Evolutionary conservation across 2,113 vertebrate species (phyloP).

Genomic region (Asarcornis scutulata): DNA sequence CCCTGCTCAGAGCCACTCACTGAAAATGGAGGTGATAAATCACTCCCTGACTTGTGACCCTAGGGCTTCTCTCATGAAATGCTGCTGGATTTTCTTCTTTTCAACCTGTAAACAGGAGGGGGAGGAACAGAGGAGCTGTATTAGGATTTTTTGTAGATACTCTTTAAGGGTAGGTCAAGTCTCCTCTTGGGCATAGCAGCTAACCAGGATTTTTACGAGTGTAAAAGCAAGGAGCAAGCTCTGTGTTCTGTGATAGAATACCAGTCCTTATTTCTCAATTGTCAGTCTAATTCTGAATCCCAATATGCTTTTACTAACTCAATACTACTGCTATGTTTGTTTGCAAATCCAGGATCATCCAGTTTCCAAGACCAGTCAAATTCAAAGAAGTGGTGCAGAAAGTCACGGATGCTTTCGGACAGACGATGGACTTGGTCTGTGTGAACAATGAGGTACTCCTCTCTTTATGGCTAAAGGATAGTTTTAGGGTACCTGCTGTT

Average conservation of each 20-base stretch:
- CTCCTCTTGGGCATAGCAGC: neutral
- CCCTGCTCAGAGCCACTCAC: neutral
- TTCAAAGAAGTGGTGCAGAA: constrained; percentile 91
- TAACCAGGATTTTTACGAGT: neutral
- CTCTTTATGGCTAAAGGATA: neutral
- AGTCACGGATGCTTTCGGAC: constrained; percentile 90
- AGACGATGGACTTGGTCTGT: constrained; percentile 90
- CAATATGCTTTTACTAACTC: neutral
- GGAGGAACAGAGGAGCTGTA: neutral
- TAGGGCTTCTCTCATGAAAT: neutral
- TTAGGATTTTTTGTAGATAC: neutral
- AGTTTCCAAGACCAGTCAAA: constrained; percentile 87
- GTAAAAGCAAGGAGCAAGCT: neutral
- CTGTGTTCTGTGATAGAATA: neutral
- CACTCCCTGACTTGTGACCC: neutral
- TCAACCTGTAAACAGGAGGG: neutral
- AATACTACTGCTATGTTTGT: neutral
- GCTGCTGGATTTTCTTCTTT: neutral
- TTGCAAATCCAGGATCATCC: constrained; percentile 82
- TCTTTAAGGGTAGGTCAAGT: neutral
- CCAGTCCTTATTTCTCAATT: neutral
- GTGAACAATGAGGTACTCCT: constrained; percentile 85
- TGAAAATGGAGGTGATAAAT: neutral
- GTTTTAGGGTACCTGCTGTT: neutral
- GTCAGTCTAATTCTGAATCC: neutral